Base-by-base conservation (phyloP, 2,797 vertebrate species). In the Labroides dimidiatus region DNA sequence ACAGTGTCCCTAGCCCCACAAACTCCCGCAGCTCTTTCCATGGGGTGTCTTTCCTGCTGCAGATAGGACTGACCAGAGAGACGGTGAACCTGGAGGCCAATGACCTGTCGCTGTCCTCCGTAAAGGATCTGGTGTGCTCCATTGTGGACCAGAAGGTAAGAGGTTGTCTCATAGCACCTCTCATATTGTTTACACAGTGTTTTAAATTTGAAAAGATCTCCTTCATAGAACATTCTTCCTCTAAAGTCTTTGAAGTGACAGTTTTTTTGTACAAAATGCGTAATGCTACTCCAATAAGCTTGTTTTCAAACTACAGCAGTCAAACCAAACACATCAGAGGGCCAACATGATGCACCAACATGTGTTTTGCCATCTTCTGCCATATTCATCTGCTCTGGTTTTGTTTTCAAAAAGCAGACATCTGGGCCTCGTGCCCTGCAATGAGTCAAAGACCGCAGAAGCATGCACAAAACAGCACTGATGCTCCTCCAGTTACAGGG, bases 81-180 rank as follows among this genome's bases (percentile, higher is more conserved):
- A 97, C 93, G 16, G 96, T 99, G 64, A 96, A 96, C 91, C 94
- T 98, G 86, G 97, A 99, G 84, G 93, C 96, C 81, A 95, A 95
- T 75, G 97, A 99, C 84, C 92, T 98, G 72, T 96, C 97, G 9
- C 92, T 99, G 76, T 97, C 96, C 16, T 93, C 96, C 56, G 96
- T 99, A 77, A 98, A 97, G 90, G 97, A 99, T 86, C 94, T 98
- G 33, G 96, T 99, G 78, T 99, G 96, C 91, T 98, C 97, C 77
- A 96, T 98, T 87, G 97, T 99, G 89, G 97, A 99, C 93, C 97
- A 99, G 87, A 99, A 99, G 97, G 97, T 99, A 96, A 60, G 75
- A 16, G 9, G 15, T 33, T 0, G 4, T 50, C 55, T 10, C 43
- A 54, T 15, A 21, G 17, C 13, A 4, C 14, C 53, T 42, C 43